These are phyloP conservation scores for Elysia chlorotica DNA, from an alignment of 1,140 invertebrate species.

Conservation along the genomic window DNA sequence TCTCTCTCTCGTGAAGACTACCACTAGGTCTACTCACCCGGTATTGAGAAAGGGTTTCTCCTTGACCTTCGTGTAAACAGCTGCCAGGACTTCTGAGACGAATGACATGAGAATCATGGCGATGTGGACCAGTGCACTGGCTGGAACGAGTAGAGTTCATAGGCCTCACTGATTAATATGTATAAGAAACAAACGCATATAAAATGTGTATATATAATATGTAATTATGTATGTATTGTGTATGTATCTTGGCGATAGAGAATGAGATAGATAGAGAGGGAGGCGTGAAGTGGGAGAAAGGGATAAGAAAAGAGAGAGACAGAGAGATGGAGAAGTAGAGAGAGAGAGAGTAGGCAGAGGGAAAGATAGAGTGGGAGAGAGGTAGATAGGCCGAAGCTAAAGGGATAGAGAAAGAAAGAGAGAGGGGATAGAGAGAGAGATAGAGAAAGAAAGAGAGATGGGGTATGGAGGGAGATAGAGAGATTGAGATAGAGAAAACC, in stretches of 20 bases:
- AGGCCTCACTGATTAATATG: too few relatives aligned
- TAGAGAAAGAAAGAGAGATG: neutral
- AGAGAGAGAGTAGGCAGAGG: neutral
- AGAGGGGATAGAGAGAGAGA: neutral
- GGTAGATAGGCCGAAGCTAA: neutral
- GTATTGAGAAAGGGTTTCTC: too few relatives aligned
- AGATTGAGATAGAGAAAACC: neutral
- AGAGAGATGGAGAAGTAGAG: neutral
- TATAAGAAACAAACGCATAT: too few relatives aligned
- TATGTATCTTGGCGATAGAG: too few relatives aligned
- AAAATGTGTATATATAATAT: too few relatives aligned
- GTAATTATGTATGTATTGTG: too few relatives aligned
- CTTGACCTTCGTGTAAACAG: too few relatives aligned
- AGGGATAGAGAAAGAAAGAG: neutral
- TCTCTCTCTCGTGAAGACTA: neutral
- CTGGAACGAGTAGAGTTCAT: neutral
- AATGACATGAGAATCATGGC: too few relatives aligned
- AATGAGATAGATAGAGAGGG: too few relatives aligned
- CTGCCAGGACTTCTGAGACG: too few relatives aligned
- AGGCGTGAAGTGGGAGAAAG: too few relatives aligned
- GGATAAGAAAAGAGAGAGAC: conserved; percentile 19
- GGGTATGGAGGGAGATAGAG: neutral
- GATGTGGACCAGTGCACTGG: neutral
- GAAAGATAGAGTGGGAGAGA: neutral
- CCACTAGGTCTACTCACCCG: neutral